Conservation (phyloP, 2,888 invertebrate species). For the Zeuzera pyrina region DNA sequence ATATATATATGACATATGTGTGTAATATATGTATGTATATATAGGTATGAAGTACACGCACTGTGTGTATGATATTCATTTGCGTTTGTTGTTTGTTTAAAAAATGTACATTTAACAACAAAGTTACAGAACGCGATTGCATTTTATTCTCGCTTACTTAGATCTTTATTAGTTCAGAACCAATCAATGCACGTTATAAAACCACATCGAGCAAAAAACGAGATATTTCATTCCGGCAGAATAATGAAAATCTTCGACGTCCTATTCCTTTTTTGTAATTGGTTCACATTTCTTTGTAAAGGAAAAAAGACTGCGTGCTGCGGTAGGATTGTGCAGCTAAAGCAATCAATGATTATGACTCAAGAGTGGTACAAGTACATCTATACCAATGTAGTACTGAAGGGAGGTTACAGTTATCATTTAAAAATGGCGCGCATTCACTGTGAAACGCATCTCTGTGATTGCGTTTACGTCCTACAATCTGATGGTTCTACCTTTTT, state of each 20-base stretch:
- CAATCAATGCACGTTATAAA: slow-evolving; percentile 27
- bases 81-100: too few species aligned
- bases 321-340: slow-evolving; percentile 40
- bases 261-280: slow-evolving; percentile 57
- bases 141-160: too few species aligned
- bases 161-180: slow-evolving; percentile 25
- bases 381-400: not conserved
- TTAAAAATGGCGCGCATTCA: slow-evolving; percentile 55
- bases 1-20: too few species aligned
- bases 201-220: slow-evolving; percentile 25
- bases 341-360: slow-evolving; percentile 61
- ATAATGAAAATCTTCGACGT: slow-evolving; percentile 53
- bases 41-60: too few species aligned
- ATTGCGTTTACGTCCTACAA: slow-evolving; percentile 62
- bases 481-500: slow-evolving; percentile 48
- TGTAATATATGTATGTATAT: too few species aligned
- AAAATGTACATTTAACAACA: too few species aligned
- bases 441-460: slow-evolving; percentile 58
- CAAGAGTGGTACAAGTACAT: slow-evolving; percentile 9
- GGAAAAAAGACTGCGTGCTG: slow-evolving; percentile 50
- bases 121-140: too few species aligned
- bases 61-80: too few species aligned
- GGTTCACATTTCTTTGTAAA: slow-evolving; percentile 52
- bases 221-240: slow-evolving; percentile 22
- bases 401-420: slow-evolving; percentile 34